Evolutionary conservation across 2,113 vertebrate species (phyloP), one percentile per base, ranked within the genome.

Genomic region (Chlorodrepanis virens): DNA sequence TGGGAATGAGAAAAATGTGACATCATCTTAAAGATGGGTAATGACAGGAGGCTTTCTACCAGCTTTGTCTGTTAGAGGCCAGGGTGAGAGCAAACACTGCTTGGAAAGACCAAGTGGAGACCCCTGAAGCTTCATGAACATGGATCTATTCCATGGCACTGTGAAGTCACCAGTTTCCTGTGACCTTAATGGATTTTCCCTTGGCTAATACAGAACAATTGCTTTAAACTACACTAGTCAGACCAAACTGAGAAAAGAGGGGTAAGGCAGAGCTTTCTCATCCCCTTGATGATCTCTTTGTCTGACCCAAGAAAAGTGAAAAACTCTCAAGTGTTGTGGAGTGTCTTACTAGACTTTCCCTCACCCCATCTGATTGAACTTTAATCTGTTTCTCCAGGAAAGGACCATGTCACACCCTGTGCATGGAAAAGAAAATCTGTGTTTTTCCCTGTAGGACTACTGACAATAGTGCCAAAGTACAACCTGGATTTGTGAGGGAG

Each of bases 401-500:
- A 47, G 12, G 14, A 13, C 40, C 9, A 11, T 20, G 35, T 59
- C 33, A 35, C 31, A 72, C 5, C 7, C 56, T 49, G 15, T 33
- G 12, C 10, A 25, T 54, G 35, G n/a, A 35, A 50, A 75, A 71
- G 2, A 57, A 88, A 57, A 49, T 6, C 6, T 40, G 9, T 49
- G 12, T 50, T 71, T 83, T 76, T 12, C 17, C 24, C 39, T 59
- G 16, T 60, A 44, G 19, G 28, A 50, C 21, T 54, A 21, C 35
- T 72, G 53, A 47, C 8, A 40, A 18, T 9, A 64, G 14, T 18
- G 25, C 23, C 17, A 25, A 53, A 67, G 24, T n/a, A 37, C 29
- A 86, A 9, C 2, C 21, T 0, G 0, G 0, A 14, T 56, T 80
- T 19, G 14, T 57, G 67, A 49, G 17, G 31, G 12, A 78, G 13